phyloP scores from a whole-genome alignment of 2,888 invertebrate species.

The Laothoe populi region DNA sequence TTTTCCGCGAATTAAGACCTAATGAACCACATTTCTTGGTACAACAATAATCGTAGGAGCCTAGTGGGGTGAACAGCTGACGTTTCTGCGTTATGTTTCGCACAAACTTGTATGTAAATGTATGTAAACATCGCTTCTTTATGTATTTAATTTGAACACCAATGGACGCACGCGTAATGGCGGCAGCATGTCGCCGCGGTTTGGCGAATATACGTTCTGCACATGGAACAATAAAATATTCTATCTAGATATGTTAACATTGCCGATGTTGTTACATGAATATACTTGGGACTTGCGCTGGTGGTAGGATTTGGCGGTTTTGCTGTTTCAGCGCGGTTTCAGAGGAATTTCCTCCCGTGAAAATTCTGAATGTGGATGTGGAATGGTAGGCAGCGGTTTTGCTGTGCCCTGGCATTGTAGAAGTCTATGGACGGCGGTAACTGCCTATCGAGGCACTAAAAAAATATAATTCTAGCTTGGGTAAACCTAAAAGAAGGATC shows the following conservation, averaged over 20 bases:
- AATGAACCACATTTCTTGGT: constrained; percentile 33
- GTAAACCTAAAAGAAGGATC: too few relatives aligned
- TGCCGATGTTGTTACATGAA: neutral
- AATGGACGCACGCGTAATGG: constrained; percentile 73
- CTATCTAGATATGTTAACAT: constrained; percentile 5
- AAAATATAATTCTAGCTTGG: too few relatives aligned
- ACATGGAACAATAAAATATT: constrained; percentile 39
- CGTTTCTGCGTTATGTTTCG: constrained; percentile 44
- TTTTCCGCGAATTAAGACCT: constrained; percentile 31
- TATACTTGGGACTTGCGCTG: too few relatives aligned
- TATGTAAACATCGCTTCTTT: constrained; percentile 73
- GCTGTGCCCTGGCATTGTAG: too few relatives aligned
- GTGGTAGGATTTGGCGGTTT: too few relatives aligned
- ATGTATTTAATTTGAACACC: constrained; percentile 80
- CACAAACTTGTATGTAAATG: constrained; percentile 47
- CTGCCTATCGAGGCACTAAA: too few relatives aligned
- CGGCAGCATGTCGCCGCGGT: constrained; percentile 79
- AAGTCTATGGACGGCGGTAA: too few relatives aligned
- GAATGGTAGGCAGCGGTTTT: too few relatives aligned
- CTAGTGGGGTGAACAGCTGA: constrained; percentile 41
- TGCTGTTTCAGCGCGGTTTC: too few relatives aligned
- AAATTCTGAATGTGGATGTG: too few relatives aligned
- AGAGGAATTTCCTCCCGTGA: too few relatives aligned
- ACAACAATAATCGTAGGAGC: constrained; percentile 36
- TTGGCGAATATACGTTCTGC: constrained; percentile 68